Evolutionary conservation across 2,888 invertebrate genomes (phyloP).

Genomic region (Luperina nickerlii): DNA sequence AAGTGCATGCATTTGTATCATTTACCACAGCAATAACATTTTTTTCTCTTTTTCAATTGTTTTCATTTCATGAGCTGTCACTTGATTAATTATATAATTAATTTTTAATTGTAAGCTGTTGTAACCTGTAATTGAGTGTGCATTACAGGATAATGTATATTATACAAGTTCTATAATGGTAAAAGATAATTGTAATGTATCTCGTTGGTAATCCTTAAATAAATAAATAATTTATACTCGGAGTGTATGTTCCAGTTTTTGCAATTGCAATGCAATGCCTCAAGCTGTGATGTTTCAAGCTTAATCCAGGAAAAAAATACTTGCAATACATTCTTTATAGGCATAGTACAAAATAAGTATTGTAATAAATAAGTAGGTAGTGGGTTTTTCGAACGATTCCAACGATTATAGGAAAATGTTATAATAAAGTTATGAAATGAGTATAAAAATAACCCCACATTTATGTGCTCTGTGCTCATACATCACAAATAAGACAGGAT

Average conservation of each 20-base stretch:
- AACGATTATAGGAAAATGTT: slow-evolving; percentile 5
- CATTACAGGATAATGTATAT: too few relatives aligned
- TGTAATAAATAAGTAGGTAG: neutral
- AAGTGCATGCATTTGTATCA: neutral
- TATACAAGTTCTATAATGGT: too few relatives aligned
- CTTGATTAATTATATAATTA: neutral
- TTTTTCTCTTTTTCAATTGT: neutral
- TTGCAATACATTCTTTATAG: too few relatives aligned
- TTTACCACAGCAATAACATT: neutral
- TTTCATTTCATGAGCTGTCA: neutral
- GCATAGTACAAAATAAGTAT: neutral
- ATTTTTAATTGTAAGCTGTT: too few relatives aligned
- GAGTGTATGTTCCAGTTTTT: neutral
- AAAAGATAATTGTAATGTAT: too few relatives aligned
- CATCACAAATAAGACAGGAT: neutral
- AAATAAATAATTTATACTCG: neutral
- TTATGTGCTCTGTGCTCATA: neutral
- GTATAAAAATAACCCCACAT: neutral
- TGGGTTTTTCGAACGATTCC: neutral
- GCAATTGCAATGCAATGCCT: neutral
- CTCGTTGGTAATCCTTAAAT: too few relatives aligned
- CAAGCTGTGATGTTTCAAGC: neutral
- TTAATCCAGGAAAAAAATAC: slow-evolving; percentile 1
- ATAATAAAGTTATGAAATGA: neutral
- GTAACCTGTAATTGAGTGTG: too few relatives aligned